Evolutionary conservation across 2,888 invertebrate genomes (phyloP).

Genomic region (Hirtodrosophila trivittata): DNA sequence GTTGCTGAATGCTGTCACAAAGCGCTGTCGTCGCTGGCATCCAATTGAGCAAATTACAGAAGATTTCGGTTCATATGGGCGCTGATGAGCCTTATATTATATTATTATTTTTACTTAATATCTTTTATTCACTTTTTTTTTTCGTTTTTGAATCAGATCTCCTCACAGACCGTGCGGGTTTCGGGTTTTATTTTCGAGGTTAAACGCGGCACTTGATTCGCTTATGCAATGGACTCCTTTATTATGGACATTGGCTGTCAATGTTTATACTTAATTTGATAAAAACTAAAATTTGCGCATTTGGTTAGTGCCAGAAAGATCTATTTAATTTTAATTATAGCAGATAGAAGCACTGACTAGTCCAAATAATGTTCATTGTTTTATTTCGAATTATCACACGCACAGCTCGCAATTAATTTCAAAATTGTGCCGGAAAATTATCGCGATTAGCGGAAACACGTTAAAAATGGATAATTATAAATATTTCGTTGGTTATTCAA

Average conservation of each 20-base stretch:
- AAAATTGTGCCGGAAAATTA: conserved; percentile 11
- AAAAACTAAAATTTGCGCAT: no score
- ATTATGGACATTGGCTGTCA: no score
- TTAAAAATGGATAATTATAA: conserved; percentile 26
- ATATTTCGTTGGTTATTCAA: conserved; percentile 16
- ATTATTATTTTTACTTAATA: conserved; percentile 14
- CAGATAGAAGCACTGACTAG: neutral
- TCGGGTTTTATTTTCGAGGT: conserved; percentile 45
- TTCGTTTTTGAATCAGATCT: conserved; percentile 1
- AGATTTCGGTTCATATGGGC: conserved; percentile 59
- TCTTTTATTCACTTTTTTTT: conserved; percentile 1
- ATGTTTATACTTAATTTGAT: no score
- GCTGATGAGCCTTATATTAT: conserved; percentile 66
- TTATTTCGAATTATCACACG: conserved; percentile 56
- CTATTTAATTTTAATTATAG: conserved; percentile 26
- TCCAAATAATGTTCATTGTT: conserved; percentile 7
- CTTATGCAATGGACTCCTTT: conserved; percentile 53
- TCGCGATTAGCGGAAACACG: conserved; percentile 37
- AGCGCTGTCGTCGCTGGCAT: conserved; percentile 48
- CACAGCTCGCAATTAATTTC: conserved; percentile 34
- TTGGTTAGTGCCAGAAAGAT: conserved; percentile 1
- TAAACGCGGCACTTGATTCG: conserved; percentile 27
- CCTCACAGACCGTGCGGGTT: conserved; percentile 17
- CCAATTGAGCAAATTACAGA: conserved; percentile 80
- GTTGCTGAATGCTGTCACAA: conserved; percentile 29